Percentiles rank a stretch among this genome's conserved stretches.
These are phyloP conservation scores for Champsocephalus esox DNA, from an alignment of 2,797 vertebrate species.

Conservation along the genomic window DNA sequence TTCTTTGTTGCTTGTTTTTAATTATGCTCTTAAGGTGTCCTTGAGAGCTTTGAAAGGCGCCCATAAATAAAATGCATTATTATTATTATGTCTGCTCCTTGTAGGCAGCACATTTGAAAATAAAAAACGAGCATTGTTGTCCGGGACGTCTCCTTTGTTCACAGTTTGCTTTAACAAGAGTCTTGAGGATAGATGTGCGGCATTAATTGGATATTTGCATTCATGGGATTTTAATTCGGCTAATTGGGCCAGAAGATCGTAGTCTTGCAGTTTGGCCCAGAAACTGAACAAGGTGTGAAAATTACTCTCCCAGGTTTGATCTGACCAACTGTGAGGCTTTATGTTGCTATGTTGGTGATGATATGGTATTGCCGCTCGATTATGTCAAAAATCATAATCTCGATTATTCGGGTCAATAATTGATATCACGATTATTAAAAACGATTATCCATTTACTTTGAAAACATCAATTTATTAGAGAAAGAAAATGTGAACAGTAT, in stretches of 20 bases:
- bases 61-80: no score
- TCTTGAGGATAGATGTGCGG: constrained; percentile 40
- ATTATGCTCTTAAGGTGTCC: no score
- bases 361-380: neutral
- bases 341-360: neutral
- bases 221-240: constrained; percentile 61
- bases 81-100: constrained; percentile 4
- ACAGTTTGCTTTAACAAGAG: constrained; percentile 50
- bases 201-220: constrained; percentile 69
- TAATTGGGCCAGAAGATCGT: constrained; percentile 45
- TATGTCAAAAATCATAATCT: no score
- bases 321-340: constrained; percentile 10
- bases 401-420: no score
- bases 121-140: constrained; percentile 1
- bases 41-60: no score
- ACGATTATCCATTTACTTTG: no score
- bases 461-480: no score
- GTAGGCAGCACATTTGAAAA: constrained; percentile 13
- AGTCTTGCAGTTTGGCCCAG: constrained; percentile 16
- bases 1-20: no score
- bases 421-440: no score
- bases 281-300: constrained; percentile 38
- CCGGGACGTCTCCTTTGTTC: constrained; percentile 53
- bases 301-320: constrained; percentile 13
- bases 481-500: no score